Percentiles rank a stretch among this genome's conserved stretches.
Evolutionary conservation across 1,140 invertebrate species (phyloP).

Genomic region (Anastrepha ludens): DNA sequence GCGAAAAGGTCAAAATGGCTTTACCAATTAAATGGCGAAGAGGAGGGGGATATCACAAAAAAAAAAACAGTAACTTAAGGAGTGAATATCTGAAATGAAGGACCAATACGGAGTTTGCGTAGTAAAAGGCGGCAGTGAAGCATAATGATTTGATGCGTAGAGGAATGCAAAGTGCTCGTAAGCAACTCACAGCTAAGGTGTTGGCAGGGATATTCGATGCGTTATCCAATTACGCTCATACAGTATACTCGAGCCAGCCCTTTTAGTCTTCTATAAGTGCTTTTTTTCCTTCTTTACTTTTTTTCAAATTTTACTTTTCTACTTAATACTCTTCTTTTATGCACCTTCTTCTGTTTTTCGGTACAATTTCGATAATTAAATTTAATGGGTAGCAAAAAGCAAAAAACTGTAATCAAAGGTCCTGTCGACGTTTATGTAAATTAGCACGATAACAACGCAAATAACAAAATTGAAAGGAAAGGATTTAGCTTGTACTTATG

Average conservation of each 20-base stretch:
- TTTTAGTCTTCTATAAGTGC: not conserved
- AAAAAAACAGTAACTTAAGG: not conserved
- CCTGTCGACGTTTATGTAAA: constrained; percentile 1
- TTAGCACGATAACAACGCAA: constrained; percentile 11
- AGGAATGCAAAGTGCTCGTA: not conserved
- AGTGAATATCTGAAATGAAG: not conserved
- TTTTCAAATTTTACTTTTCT: not conserved
- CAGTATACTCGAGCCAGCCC: not conserved
- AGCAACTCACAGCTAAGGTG: not conserved
- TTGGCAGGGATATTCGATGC: constrained; percentile 18
- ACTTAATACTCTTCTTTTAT: not conserved
- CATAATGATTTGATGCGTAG: not conserved
- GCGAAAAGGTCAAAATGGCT: constrained; percentile 37
- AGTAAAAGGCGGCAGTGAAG: not conserved
- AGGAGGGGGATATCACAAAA: not conserved
- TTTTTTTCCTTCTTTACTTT: not conserved
- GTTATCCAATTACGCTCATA: constrained; percentile 26
- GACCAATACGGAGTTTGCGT: not conserved
- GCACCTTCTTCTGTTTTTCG: not conserved
- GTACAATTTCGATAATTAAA: constrained; percentile 44
- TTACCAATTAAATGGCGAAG: not conserved
- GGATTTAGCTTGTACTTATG: not conserved
- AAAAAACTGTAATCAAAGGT: constrained; percentile 25
- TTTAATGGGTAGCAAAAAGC: constrained; percentile 29
- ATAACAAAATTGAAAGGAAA: not conserved